A percentile compares a stretch with the other conserved stretches of the same genome.
Conservation (phyloP, 2,888 invertebrate genomes). For the Synergus laeviventris region DNA sequence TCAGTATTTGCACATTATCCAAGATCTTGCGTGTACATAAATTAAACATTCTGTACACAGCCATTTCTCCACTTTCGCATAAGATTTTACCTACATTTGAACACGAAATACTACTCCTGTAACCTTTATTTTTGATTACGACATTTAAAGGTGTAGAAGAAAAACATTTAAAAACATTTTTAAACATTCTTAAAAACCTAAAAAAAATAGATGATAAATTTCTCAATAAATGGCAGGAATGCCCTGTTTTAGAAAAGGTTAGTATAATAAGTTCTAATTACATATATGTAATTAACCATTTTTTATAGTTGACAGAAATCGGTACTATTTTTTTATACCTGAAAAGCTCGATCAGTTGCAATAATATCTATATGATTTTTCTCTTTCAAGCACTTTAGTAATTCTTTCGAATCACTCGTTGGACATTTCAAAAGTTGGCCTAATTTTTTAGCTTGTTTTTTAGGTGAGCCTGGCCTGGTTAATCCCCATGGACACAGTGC, state of each 20-base stretch:
- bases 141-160: not conserved
- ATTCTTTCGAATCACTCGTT: conserved; percentile 75
- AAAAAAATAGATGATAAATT: too few relatives aligned
- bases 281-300: not conserved
- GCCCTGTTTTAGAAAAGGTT: too few relatives aligned
- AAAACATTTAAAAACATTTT: too few relatives aligned
- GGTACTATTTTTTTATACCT: conserved; percentile 76
- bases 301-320: not conserved
- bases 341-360: conserved; percentile 81
- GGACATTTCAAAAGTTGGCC: conserved; percentile 81
- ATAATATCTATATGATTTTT: conserved; percentile 82
- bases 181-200: too few relatives aligned
- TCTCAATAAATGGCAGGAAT: too few relatives aligned
- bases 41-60: conserved; percentile 17
- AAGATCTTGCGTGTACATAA: not conserved
- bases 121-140: not conserved
- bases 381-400: conserved; percentile 81
- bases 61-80: not conserved
- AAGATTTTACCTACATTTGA: conserved; percentile 2
- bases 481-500: conserved; percentile 84
- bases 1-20: too few relatives aligned
- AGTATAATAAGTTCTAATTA: too few relatives aligned
- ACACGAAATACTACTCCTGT: not conserved
- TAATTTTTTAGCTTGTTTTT: conserved; percentile 79
- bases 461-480: conserved; percentile 79